phyloP scores from a whole-genome alignment of 1,140 invertebrate species.

The Orius laevigatus region DNA sequence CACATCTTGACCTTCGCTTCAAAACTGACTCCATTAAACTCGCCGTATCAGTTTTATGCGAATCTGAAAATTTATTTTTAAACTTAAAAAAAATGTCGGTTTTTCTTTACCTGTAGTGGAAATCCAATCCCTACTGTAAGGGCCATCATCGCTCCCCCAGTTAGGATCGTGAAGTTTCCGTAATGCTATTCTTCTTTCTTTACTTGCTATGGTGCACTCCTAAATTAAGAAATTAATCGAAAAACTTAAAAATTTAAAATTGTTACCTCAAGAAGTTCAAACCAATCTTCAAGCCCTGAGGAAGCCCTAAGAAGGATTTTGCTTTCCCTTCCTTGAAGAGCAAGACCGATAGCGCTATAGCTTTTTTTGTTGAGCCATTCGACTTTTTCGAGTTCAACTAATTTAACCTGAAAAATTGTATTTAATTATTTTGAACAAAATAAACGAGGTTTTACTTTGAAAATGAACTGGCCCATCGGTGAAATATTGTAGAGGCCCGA shows the following conservation, averaged over 20 bases:
- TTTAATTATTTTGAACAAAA: too few species aligned
- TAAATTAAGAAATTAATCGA: constrained; percentile 6
- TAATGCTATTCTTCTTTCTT: constrained; percentile 36
- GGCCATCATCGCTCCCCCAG: constrained; percentile 18
- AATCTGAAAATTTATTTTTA: not conserved
- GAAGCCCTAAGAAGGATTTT: constrained; percentile 36
- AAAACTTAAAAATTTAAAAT: not conserved
- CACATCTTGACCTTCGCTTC: constrained; percentile 14
- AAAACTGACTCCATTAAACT: constrained; percentile 2
- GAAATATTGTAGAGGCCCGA: constrained; percentile 41
- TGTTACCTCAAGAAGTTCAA: constrained; percentile 34
- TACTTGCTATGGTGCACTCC: constrained; percentile 40
- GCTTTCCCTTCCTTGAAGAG: constrained; percentile 33
- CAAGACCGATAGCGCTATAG: constrained; percentile 37
- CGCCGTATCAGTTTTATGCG: constrained; percentile 1
- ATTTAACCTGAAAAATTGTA: constrained; percentile 31
- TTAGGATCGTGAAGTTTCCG: constrained; percentile 30
- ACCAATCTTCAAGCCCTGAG: constrained; percentile 39
- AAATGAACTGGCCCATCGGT: constrained; percentile 53
- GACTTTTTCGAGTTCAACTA: constrained; percentile 45
- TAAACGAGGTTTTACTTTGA: constrained; percentile 34
- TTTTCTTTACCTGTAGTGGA: not conserved
- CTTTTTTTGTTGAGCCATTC: constrained; percentile 44
- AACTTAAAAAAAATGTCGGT: not conserved
- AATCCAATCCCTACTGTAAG: not conserved